Evolutionary conservation across 2,888 invertebrate genomes (phyloP).

Genomic region (Chloroclystis v-ata): DNA sequence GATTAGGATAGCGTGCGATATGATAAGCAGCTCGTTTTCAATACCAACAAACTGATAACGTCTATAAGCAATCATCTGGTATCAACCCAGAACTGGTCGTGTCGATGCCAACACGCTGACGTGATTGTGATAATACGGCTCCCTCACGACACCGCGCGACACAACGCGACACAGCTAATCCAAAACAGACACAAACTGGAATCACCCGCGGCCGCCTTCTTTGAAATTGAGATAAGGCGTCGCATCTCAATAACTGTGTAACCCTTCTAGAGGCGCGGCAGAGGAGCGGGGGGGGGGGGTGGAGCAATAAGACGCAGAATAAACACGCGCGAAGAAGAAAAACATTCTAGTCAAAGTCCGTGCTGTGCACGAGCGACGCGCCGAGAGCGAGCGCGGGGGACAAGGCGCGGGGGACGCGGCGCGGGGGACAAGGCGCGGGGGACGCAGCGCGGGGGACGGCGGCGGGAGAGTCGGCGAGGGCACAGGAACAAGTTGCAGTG

Average conservation of each 20-base stretch:
- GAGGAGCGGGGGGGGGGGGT: not conserved
- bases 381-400: too few relatives aligned
- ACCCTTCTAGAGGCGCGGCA: not conserved
- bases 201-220: conserved; percentile 7
- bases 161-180: not conserved
- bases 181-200: conserved; percentile 9
- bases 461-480: too few relatives aligned
- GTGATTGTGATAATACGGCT: too few relatives aligned
- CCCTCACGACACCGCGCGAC: not conserved
- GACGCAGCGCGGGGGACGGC: too few relatives aligned
- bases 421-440: not conserved
- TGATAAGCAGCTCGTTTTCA: too few relatives aligned
- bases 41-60: too few relatives aligned
- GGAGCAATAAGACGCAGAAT: conserved; percentile 25
- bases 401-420: not conserved
- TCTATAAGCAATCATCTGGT: too few relatives aligned
- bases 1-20: too few relatives aligned
- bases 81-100: too few relatives aligned
- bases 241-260: conserved; percentile 22
- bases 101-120: too few relatives aligned
- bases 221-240: conserved; percentile 10
- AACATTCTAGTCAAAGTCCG: conserved; percentile 21
- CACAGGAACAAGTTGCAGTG: too few relatives aligned
- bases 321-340: conserved; percentile 28
- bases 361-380: conserved; percentile 1